phyloP scores from a whole-genome alignment of 2,797 vertebrate genomes.

The Lates japonicus region DNA sequence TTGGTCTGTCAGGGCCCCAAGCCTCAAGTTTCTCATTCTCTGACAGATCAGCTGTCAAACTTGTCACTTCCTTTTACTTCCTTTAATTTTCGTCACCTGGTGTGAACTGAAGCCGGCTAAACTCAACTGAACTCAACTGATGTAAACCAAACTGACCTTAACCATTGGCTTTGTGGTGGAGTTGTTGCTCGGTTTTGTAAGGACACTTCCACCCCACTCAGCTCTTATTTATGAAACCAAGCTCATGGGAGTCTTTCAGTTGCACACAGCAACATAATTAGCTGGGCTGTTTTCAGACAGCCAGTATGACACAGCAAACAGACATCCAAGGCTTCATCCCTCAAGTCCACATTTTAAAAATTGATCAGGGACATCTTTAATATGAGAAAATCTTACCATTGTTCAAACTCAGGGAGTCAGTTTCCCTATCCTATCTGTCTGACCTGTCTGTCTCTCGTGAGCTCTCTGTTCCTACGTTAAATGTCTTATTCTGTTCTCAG shows the following conservation, averaged over 20 bases:
- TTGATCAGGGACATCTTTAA: constrained; percentile 14
- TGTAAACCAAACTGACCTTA: constrained; percentile 5
- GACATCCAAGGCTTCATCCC: constrained; percentile 1
- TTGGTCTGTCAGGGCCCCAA: constrained; percentile 5
- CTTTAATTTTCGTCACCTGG: constrained; percentile 23
- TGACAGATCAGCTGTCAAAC: constrained; percentile 37
- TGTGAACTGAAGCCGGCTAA: constrained; percentile 15
- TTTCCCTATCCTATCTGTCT: neutral
- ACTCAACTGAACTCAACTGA: constrained; percentile 17
- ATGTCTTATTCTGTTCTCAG: constrained; percentile 11
- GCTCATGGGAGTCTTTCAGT: constrained; percentile 24
- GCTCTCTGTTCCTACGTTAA: constrained; percentile 2
- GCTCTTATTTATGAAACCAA: constrained; percentile 31
- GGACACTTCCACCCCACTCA: constrained; percentile 12
- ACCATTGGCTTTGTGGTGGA: constrained; percentile 6
- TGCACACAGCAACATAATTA: constrained; percentile 6
- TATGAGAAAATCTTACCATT: constrained; percentile 4
- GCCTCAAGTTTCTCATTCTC: constrained; percentile 26
- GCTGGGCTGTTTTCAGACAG: neutral
- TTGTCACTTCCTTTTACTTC: constrained; percentile 36
- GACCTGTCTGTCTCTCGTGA: neutral
- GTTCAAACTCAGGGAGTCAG: neutral
- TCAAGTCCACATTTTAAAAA: constrained; percentile 32
- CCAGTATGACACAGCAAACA: constrained; percentile 19
- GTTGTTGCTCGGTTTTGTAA: constrained; percentile 17